Base-by-base conservation (phyloP, 2,888 invertebrate species). In the Trissolcus japonicus region DNA sequence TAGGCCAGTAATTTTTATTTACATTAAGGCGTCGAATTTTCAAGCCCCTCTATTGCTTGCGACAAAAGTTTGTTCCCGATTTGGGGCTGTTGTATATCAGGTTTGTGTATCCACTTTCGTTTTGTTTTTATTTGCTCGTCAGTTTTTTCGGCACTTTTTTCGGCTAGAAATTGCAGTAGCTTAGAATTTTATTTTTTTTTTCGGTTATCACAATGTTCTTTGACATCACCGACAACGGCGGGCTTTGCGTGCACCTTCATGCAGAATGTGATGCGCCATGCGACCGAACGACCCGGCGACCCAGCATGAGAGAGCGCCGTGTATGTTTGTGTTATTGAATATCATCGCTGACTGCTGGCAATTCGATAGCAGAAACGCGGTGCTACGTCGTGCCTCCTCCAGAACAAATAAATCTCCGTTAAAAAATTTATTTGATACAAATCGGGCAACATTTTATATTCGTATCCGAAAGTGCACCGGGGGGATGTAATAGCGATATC, bases 251-350 rank as follows among this genome's bases (percentile, higher is more conserved):
- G 50, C 50, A 66, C 60, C 40, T 60, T 55, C 55, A 51, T 60
- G 51, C 66, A 53, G 67, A 57, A 72, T 65, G 53, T 17, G 72
- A 63, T 57, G 69, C 35, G 35, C 35, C 35, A 35, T 35, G 35
- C 35, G 35, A 35, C 35, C 35, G 35, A 35, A 35, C 35, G 35
- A 35, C 35, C 35, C 35, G 35, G 11, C 35, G 35, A 35, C 35
- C 35, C 35, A 11, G 35, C 50, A 54, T 19, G 62, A 56, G 41
- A 71, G 48, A 51, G 50, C 29, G 50, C 19, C 63, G 55, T 65
- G 74, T 69, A 73, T 60, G 60, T 76, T 53, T 60, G 55, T 69
- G 71, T 79, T 81, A 81, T 79, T 78, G 76, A 71, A 81, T 35
- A 35, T 80, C 79, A 76, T 78, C 75, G 62, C 65, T 72, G 62